Conservation (phyloP, 2,888 invertebrate species). For the Scrobipalpa costella region DNA sequence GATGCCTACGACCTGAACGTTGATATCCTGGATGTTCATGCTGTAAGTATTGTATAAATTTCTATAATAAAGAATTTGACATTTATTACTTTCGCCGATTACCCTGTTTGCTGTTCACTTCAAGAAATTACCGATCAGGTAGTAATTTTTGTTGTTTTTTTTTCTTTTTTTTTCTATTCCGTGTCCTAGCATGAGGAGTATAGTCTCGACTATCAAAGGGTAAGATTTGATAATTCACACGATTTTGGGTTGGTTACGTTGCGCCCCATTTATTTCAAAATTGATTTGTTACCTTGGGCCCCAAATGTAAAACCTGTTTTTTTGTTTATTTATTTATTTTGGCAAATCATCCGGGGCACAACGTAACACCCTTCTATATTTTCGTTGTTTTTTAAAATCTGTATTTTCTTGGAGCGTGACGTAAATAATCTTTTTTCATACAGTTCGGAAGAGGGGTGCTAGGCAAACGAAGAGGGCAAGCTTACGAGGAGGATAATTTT, state of each 20-base stretch:
- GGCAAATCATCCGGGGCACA: no score
- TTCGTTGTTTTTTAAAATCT: neutral
- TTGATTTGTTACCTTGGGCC: neutral
- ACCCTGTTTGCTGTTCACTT: no score
- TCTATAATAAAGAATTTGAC: no score
- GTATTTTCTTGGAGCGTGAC: neutral
- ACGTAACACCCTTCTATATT: conserved; percentile 2
- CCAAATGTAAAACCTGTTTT: neutral
- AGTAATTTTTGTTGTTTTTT: no score
- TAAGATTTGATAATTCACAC: no score
- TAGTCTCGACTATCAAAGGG: no score
- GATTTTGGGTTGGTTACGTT: conserved; percentile 15
- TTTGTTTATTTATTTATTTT: no score
- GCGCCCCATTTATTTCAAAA: neutral
- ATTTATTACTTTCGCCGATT: no score
- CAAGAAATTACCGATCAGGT: no score
- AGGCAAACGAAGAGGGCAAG: neutral
- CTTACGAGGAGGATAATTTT: neutral
- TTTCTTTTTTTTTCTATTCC: no score
- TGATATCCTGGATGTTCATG: conserved; percentile 98
- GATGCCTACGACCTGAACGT: conserved; percentile 98
- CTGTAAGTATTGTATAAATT: conserved; percentile 78
- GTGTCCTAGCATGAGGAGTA: no score
- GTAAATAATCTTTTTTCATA: conserved; percentile 14
- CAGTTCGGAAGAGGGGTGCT: conserved; percentile 5